Evolutionary conservation across 2,888 invertebrate species (phyloP).

Genomic region (Trissolcus brochymenae): DNA sequence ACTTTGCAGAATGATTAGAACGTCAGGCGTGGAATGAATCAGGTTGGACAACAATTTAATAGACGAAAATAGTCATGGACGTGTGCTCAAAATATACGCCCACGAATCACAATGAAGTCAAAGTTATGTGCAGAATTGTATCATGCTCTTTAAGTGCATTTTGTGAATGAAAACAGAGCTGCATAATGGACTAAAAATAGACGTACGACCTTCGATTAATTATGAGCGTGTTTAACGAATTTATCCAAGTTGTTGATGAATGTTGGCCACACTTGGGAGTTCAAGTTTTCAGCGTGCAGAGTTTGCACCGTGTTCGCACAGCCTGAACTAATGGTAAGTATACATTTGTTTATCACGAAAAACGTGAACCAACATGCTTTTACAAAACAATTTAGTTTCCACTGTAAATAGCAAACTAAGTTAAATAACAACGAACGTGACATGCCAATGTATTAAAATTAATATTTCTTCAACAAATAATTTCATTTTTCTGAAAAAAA

Average conservation of each 20-base stretch:
- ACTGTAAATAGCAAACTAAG: too few species aligned
- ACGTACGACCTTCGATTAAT: conserved; percentile 16
- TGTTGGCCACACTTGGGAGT: too few species aligned
- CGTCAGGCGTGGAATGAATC: conserved; percentile 12
- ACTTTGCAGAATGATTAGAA: conserved; percentile 5
- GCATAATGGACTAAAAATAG: conserved; percentile 16
- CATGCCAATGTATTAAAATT: too few species aligned
- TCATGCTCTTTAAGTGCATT: conserved; percentile 6
- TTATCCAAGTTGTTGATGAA: conserved; percentile 1
- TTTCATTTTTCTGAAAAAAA: too few species aligned
- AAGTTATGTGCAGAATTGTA: conserved; percentile 20
- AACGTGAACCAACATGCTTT: too few species aligned
- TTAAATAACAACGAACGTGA: too few species aligned
- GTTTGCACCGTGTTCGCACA: too few species aligned
- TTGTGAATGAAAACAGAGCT: conserved; percentile 36
- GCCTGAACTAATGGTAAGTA: too few species aligned
- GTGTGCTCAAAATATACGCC: conserved; percentile 31
- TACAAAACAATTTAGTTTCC: too few species aligned
- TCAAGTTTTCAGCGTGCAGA: too few species aligned
- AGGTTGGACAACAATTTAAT: conserved; percentile 21
- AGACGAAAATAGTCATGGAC: conserved; percentile 29
- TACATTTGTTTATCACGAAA: too few species aligned
- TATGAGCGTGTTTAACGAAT: conserved; percentile 31
- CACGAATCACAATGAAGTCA: conserved; percentile 28
- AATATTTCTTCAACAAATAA: too few species aligned